Evolutionary conservation across 2,797 vertebrate genomes (phyloP).

Genomic region (Balearica regulorum): DNA sequence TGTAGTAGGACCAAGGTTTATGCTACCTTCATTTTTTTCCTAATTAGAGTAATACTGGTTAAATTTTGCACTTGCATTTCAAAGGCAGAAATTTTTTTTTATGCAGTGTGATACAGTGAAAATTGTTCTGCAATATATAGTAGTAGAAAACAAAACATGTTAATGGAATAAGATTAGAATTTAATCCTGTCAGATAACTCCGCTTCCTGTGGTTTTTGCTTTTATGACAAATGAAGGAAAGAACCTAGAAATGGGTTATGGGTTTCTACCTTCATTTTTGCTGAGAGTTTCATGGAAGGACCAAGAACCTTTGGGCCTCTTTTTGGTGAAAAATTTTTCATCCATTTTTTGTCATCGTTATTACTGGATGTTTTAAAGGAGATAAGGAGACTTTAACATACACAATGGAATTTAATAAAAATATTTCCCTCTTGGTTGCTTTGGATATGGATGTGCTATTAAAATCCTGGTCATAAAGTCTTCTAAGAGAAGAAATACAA

Average conservation of each 20-base stretch:
- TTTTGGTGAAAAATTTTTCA: background rate
- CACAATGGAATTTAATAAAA: background rate
- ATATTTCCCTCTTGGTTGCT: background rate
- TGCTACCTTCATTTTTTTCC: background rate
- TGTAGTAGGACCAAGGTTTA: background rate
- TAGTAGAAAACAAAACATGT: background rate
- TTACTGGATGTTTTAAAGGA: background rate
- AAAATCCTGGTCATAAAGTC: background rate
- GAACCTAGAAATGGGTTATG: background rate
- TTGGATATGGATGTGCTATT: background rate
- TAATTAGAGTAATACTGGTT: background rate
- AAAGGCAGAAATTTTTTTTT: background rate
- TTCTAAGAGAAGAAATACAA: background rate
- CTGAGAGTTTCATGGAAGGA: background rate
- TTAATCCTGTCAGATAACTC: background rate
- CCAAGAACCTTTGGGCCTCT: background rate
- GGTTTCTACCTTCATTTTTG: background rate
- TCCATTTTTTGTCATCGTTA: background rate
- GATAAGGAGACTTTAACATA: background rate
- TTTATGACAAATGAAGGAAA: background rate
- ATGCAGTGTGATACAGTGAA: background rate
- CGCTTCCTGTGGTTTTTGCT: background rate
- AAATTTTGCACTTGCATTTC: background rate
- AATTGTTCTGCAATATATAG: background rate
- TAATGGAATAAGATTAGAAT: background rate